Evolutionary conservation across 64 coral and sea anemone species (phyloP).

Genomic region (Astreopora myriophthalma): DNA sequence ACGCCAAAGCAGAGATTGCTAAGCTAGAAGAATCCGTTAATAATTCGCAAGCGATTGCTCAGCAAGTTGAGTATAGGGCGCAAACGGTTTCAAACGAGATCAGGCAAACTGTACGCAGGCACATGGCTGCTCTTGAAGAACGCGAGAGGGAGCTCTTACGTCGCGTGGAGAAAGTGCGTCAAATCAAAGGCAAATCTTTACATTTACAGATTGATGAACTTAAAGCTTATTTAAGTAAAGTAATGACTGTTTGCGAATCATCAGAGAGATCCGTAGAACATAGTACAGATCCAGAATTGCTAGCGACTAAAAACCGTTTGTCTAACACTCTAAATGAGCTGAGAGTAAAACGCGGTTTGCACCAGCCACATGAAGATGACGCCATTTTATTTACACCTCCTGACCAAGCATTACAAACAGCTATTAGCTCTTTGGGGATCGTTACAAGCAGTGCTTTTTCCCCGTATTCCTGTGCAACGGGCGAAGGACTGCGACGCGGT

Average conservation of each 20-base stretch:
- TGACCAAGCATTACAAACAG: constrained; percentile 95
- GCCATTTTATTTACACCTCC: constrained; percentile 99
- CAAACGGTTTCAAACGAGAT: constrained; percentile 91
- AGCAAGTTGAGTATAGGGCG: constrained; percentile 91
- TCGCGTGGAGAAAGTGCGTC: constrained; percentile 96
- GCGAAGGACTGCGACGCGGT: constrained; percentile 84
- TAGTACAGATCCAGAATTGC: constrained; percentile 73
- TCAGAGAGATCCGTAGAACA: constrained; percentile 81
- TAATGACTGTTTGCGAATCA: constrained; percentile 59
- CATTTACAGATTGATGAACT: constrained; percentile 97
- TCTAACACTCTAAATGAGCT: constrained; percentile 92
- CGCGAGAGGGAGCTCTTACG: constrained; percentile 93
- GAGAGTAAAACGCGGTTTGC: constrained; percentile 80
- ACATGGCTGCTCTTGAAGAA: constrained; percentile 94
- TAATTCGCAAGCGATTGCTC: constrained; percentile 68
- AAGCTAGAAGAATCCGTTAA: constrained; percentile 86
- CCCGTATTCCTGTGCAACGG: constrained; percentile 84
- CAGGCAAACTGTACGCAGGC: constrained; percentile 85
- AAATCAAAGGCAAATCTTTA: constrained; percentile 98
- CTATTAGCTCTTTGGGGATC: constrained; percentile 98
- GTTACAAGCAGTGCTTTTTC: constrained; percentile 92
- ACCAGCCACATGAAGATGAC: constrained; percentile 95
- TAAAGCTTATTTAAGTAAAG: constrained; percentile 74
- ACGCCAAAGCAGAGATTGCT: constrained; percentile 82
- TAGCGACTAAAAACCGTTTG: constrained; percentile 70